A percentile compares a stretch with the other conserved stretches of the same genome.
phyloP scores from a whole-genome alignment of 2,113 vertebrate genomes.

The Oxyura jamaicensis region DNA sequence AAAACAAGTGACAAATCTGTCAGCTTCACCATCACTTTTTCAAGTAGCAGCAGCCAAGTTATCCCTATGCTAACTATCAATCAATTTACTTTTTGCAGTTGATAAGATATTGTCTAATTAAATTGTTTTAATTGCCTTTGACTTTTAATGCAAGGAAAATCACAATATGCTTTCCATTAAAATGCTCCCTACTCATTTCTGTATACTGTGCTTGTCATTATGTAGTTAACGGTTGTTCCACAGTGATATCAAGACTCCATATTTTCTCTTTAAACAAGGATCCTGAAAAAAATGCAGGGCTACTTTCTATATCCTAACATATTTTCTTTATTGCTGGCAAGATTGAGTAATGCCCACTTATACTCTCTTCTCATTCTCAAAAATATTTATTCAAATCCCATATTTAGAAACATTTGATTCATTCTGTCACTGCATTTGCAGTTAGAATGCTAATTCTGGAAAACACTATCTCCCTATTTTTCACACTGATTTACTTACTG shows the following conservation, averaged over 20 bases:
- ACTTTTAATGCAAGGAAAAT: constrained; percentile 67
- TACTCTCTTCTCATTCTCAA: neutral
- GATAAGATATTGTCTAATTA: constrained; percentile 77
- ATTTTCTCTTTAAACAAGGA: neutral
- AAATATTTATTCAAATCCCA: constrained; percentile 4
- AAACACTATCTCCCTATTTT: neutral
- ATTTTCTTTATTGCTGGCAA: constrained; percentile 8
- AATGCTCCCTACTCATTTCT: neutral
- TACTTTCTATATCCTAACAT: neutral
- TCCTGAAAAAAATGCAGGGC: neutral
- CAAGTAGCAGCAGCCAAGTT: constrained; percentile 63
- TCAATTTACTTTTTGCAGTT: constrained; percentile 70
- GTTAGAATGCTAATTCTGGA: neutral
- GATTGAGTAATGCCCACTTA: neutral
- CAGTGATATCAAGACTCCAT: neutral
- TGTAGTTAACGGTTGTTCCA: neutral
- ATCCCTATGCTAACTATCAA: constrained; percentile 73
- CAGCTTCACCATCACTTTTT: constrained; percentile 60
- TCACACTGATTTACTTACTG: neutral
- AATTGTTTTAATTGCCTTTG: constrained; percentile 78
- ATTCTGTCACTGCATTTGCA: constrained; percentile 10
- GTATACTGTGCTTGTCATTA: neutral
- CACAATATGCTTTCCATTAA: constrained; percentile 57
- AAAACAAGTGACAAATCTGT: constrained; percentile 33
- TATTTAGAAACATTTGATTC: constrained; percentile 32